Evolutionary conservation across 2,888 invertebrate genomes (phyloP).

Genomic region (Leptopilina drosophilae): DNA sequence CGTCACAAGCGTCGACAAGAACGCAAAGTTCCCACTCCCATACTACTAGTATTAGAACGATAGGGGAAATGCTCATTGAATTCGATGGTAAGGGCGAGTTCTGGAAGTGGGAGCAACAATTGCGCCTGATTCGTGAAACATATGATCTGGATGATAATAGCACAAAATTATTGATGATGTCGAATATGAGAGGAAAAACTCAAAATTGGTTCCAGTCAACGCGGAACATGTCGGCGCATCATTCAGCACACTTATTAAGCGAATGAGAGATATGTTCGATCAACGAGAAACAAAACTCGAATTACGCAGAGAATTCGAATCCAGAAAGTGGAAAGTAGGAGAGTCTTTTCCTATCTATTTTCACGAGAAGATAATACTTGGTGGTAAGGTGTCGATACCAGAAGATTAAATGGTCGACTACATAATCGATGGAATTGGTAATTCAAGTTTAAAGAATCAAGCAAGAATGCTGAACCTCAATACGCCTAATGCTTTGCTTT

Average conservation of each 20-base stretch:
- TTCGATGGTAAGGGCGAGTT: conserved; percentile 50
- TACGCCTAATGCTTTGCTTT: not conserved
- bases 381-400: conserved; percentile 45
- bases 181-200: conserved; percentile 47
- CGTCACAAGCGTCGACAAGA: not conserved
- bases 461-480: conserved; percentile 44
- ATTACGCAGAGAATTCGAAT: conserved; percentile 54
- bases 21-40: not conserved
- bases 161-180: conserved; percentile 49
- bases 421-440: conserved; percentile 55
- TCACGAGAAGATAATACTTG: conserved; percentile 49
- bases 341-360: conserved; percentile 54
- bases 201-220: conserved; percentile 54
- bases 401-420: conserved; percentile 55
- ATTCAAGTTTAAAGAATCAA: conserved; percentile 47
- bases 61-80: conserved; percentile 48
- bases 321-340: conserved; percentile 47
- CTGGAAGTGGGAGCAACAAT: conserved; percentile 51
- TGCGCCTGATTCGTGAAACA: conserved; percentile 45
- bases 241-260: conserved; percentile 19
- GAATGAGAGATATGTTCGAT: conserved; percentile 51
- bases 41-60: not conserved
- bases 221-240: conserved; percentile 44
- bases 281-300: conserved; percentile 48
- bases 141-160: conserved; percentile 48